These are phyloP conservation scores for Pseudomyrmex cubaensis DNA, from an alignment of 1,140 invertebrate genomes.

Conservation along the genomic window DNA sequence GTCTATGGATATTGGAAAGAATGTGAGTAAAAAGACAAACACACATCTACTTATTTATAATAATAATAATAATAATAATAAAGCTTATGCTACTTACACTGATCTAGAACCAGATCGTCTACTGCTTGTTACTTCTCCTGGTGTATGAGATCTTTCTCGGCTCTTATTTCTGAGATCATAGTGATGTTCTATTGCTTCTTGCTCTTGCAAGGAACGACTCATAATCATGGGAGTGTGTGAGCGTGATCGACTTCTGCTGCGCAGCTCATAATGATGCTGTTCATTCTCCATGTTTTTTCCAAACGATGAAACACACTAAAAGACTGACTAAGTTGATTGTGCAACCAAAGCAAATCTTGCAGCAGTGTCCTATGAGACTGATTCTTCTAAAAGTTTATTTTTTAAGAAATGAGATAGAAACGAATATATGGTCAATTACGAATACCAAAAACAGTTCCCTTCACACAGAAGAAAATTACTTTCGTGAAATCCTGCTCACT, in stretches of 20 bases:
- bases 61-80: too few relatives aligned
- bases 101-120: constrained; percentile 76
- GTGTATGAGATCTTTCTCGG: constrained; percentile 81
- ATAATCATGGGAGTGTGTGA: constrained; percentile 81
- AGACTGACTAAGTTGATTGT: not conserved
- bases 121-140: constrained; percentile 77
- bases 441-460: constrained; percentile 65
- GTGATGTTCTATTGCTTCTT: constrained; percentile 76
- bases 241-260: constrained; percentile 82
- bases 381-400: not conserved
- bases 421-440: not conserved
- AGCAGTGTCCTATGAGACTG: too few relatives aligned
- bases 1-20: constrained; percentile 55
- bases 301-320: constrained; percentile 12
- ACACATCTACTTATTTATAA: not conserved
- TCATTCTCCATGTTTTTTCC: constrained; percentile 79
- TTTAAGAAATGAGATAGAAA: not conserved
- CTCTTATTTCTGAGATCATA: constrained; percentile 80
- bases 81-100: constrained; percentile 65
- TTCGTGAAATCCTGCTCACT: constrained; percentile 11
- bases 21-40: not conserved
- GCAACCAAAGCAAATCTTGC: not conserved
- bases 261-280: constrained; percentile 80
- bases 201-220: constrained; percentile 64
- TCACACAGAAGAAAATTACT: constrained; percentile 49